Base-by-base conservation (phyloP, 2,888 invertebrate species). In the Zhengitettix transpicula region DNA sequence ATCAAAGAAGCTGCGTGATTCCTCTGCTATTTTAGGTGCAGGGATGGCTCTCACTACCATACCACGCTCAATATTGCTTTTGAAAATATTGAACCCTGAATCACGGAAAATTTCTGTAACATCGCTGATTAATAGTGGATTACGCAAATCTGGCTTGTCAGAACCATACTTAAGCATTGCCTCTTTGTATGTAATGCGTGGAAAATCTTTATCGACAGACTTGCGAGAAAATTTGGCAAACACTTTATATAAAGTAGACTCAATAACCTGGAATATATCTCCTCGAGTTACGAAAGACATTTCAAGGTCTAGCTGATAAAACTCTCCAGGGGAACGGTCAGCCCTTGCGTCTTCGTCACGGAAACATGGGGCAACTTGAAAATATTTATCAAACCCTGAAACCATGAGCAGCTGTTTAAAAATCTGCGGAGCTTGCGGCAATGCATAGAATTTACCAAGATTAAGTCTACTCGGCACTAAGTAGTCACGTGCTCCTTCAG, bases 401-500 rank as follows among this genome's bases (percentile, higher is more conserved):
- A n/a, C 16, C 52, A 52, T 52, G 9, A 52, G n/a, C 52, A 52
- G n/a, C n/a, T 52, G 52, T n/a, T 52, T 52, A n/a, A 11, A 52
- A 14, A 15, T 14, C 52, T 52, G 52, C n/a, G 52, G 52, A 10
- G 52, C 52, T n/a, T 52, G 52, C 10, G 52, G 52, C n/a, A 52
- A n/a, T 16, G 52, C 52, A n/a, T 52, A 52, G 52, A 52, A 52
- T n/a, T 52, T 52, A n/a, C 52, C 52, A 9, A 16, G 52, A 40
- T 41, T n/a, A n/a, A n/a, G n/a, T n/a, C n/a, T n/a, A n/a, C n/a
- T n/a, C n/a, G n/a, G n/a, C n/a, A n/a, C n/a, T n/a, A n/a, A n/a
- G n/a, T 42, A 59, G 40, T 59, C 59, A 10, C 59, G 42, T 10
- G 59, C 56, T 14, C 59, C 59, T 40, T 59, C 59, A 11, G 59